phyloP scores from a whole-genome alignment of 2,113 vertebrate genomes.

The Antidorcas marsupialis region DNA sequence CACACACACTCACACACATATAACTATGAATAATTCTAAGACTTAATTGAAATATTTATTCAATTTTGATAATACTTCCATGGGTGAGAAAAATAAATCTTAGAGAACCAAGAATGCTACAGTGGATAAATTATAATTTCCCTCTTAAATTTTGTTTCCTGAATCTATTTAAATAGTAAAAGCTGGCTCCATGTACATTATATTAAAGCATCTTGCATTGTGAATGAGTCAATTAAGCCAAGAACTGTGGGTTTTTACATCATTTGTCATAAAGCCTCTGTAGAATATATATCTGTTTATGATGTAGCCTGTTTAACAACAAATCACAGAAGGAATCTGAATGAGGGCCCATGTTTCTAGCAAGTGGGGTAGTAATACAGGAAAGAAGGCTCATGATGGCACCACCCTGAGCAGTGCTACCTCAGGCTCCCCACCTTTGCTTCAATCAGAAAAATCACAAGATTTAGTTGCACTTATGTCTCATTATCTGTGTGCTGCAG shows the following conservation, averaged over 20 bases:
- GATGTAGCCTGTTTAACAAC: neutral
- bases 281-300: neutral
- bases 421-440: conserved; percentile 35
- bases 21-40: neutral
- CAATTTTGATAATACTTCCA: neutral
- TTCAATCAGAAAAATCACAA: conserved; percentile 62
- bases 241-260: neutral
- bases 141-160: neutral
- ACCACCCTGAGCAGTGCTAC: neutral
- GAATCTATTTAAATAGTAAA: conserved; percentile 11
- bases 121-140: neutral
- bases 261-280: conserved; percentile 11
- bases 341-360: neutral
- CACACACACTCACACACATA: neutral
- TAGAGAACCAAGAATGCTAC: neutral
- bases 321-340: neutral
- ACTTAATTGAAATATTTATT: neutral
- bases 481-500: conserved; percentile 77
- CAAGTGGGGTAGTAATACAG: neutral
- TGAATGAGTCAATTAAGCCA: conserved; percentile 47
- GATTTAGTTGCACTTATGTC: conserved; percentile 68
- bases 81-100: neutral
- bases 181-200: neutral
- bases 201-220: neutral
- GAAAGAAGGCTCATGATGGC: neutral